phyloP scores from a whole-genome alignment of 2,888 invertebrate genomes.

The Sinelater perroti region DNA sequence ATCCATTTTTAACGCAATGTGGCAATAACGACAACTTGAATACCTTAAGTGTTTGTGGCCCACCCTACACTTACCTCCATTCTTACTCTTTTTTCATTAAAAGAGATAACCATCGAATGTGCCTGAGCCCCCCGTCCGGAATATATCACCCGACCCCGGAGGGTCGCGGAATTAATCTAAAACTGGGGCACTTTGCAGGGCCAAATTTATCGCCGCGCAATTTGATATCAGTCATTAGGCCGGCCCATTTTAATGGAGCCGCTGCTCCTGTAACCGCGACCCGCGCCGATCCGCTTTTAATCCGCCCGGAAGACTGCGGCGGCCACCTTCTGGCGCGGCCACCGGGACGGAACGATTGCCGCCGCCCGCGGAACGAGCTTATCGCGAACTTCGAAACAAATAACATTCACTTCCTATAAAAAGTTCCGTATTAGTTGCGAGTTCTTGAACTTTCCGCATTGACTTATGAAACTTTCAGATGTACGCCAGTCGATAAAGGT shows the following conservation, averaged over 20 bases:
- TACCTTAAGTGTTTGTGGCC: too few relatives aligned
- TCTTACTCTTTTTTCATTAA: too few relatives aligned
- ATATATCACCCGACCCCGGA: too few relatives aligned
- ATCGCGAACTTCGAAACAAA: constrained; percentile 28
- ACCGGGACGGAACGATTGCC: not conserved
- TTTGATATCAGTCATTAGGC: constrained; percentile 27
- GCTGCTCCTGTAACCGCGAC: constrained; percentile 16
- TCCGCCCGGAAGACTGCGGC: not conserved
- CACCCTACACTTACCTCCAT: too few relatives aligned
- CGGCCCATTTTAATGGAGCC: constrained; percentile 19
- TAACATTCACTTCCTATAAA: constrained; percentile 30
- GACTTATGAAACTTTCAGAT: constrained; percentile 29
- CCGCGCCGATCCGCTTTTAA: constrained; percentile 10
- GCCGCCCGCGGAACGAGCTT: constrained; percentile 26
- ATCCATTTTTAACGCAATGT: too few relatives aligned
- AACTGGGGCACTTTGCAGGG: constrained; percentile 19
- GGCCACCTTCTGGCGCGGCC: not conserved
- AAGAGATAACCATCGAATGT: too few relatives aligned
- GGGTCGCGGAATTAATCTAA: constrained; percentile 17
- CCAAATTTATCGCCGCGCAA: constrained; percentile 19
- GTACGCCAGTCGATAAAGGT: constrained; percentile 23
- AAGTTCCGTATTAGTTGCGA: constrained; percentile 32
- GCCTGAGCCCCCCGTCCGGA: too few relatives aligned
- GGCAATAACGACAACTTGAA: too few relatives aligned
- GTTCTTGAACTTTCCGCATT: constrained; percentile 29